Evolutionary conservation across 1,140 invertebrate species (phyloP), one percentile per base, ranked within the genome.

Genomic region (Halyomorpha halys): DNA sequence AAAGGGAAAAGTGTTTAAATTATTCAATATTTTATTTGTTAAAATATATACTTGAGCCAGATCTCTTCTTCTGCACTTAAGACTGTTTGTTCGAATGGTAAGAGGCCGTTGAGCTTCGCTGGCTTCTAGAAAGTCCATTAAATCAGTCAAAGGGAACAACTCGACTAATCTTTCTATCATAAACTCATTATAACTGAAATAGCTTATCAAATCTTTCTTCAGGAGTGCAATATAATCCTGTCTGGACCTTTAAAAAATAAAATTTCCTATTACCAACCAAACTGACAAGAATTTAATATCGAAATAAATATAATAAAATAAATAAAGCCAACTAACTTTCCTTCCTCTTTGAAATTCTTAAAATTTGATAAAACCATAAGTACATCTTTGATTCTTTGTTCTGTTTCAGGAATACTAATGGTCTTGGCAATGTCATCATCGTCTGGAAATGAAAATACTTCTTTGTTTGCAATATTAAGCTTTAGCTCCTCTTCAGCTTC

Each of bases 151-250:
- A 13, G 91, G 85, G 75, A 99, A 99, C 65, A 99, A 79, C 72
- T 97, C 84, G 83, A 98, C 91, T 8, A 99, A 77, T 74, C 88
- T 88, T 69, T 89, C 86, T 89, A 99, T 98, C 14, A 99, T 76
- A 75, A 91, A 99, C 65, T 89, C 83, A 79, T 99, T 99, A 72
- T 99, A 99, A 72, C 89, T 92, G 76, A 97, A 98, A 75, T 97
- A 98, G n/a, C 81, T 79, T 71, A 94, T 97, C 15, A 98, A 78
- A 78, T 99, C 95, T 68, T 83, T 83, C 59, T 80, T 79, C 21
- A 98, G 77, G 11, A 94, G 76, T 1, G 84, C 79, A 1, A 89
- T 74, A 72, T 98, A 98, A 65, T 98, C 94, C 56, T 80, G 77
- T 54, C 94, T 78, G 27, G 84, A 83, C 70, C 85, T 86, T 67